A percentile compares a stretch with the other conserved stretches of the same genome.
These are phyloP conservation scores for Marasmarcha lunaedactyla DNA, from an alignment of 2,888 invertebrate genomes.

Conservation along the genomic window DNA sequence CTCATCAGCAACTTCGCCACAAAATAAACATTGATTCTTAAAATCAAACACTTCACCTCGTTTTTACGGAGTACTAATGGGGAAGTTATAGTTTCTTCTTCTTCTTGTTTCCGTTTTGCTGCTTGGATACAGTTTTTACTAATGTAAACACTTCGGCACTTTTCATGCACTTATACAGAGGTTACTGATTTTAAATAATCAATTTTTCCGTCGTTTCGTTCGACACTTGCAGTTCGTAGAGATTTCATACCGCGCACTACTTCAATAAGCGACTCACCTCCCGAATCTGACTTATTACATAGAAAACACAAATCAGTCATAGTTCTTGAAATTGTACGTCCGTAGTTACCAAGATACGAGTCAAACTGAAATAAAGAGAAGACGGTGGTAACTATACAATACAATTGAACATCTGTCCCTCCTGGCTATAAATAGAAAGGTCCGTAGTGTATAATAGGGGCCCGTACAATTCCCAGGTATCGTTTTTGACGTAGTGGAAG, in stretches of 20 bases:
- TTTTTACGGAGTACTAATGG: slow-evolving; percentile 21
- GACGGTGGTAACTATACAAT: too few relatives aligned
- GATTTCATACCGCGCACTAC: slow-evolving; percentile 21
- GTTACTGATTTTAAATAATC: slow-evolving; percentile 20
- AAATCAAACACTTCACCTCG: slow-evolving; percentile 22
- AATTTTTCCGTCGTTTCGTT: slow-evolving; percentile 19
- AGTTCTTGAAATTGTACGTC: slow-evolving; percentile 17
- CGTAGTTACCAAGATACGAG: too few relatives aligned
- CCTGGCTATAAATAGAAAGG: too few relatives aligned
- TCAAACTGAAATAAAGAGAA: too few relatives aligned
- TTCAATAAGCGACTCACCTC: slow-evolving; percentile 19
- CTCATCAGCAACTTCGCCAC: slow-evolving; percentile 29
- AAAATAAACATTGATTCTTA: slow-evolving; percentile 28
- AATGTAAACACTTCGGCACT: slow-evolving; percentile 22
- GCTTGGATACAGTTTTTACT: slow-evolving; percentile 19
- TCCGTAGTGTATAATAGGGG: too few relatives aligned
- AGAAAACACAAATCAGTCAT: slow-evolving; percentile 22
- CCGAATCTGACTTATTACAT: slow-evolving; percentile 20
- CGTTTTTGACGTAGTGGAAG: too few relatives aligned
- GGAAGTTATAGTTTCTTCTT: slow-evolving; percentile 17
- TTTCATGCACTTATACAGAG: slow-evolving; percentile 20
- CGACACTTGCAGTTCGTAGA: slow-evolving; percentile 22
- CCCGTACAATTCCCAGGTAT: too few relatives aligned
- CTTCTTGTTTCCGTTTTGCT: slow-evolving; percentile 19
- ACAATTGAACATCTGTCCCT: too few relatives aligned